Conservation (phyloP, 2,797 vertebrate genomes). For the Pyrocephalus nanus region DNA sequence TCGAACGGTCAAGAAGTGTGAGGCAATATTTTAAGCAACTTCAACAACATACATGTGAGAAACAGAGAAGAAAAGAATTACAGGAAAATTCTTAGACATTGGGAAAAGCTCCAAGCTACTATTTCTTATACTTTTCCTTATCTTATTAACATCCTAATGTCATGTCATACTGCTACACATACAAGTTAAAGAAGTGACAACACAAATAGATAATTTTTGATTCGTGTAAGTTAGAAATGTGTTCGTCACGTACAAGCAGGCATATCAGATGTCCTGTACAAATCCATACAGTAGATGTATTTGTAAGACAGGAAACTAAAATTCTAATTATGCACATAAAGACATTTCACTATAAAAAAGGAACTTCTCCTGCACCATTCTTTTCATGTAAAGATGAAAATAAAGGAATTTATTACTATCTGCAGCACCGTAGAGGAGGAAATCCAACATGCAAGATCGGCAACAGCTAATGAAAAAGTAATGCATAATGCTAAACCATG, state of each 20-base stretch:
- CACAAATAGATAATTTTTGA: rapidly evolving
- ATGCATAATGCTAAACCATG: rapidly evolving
- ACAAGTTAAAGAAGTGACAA: background rate
- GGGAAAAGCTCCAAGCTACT: background rate
- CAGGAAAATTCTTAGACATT: background rate
- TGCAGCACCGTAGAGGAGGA: rapidly evolving
- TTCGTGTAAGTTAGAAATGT: rapidly evolving
- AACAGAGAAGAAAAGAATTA: background rate
- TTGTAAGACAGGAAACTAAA: rapidly evolving
- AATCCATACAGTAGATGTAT: background rate
- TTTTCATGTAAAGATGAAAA: rapidly evolving
- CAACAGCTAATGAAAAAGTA: background rate
- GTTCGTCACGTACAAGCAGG: rapidly evolving
- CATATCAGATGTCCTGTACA: rapidly evolving
- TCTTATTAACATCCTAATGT: background rate
- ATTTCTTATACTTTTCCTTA: background rate
- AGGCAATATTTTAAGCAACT: background rate
- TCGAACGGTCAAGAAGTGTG: background rate
- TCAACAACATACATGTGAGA: rapidly evolving
- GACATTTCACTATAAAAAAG: background rate
- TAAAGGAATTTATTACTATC: background rate
- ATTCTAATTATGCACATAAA: rapidly evolving
- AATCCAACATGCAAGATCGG: background rate
- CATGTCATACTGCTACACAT: rapidly evolving
- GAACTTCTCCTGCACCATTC: background rate